These are phyloP conservation scores for Tenrec ecaudatus DNA, from an alignment of 2,113 vertebrate genomes.

Conservation along the genomic window DNA sequence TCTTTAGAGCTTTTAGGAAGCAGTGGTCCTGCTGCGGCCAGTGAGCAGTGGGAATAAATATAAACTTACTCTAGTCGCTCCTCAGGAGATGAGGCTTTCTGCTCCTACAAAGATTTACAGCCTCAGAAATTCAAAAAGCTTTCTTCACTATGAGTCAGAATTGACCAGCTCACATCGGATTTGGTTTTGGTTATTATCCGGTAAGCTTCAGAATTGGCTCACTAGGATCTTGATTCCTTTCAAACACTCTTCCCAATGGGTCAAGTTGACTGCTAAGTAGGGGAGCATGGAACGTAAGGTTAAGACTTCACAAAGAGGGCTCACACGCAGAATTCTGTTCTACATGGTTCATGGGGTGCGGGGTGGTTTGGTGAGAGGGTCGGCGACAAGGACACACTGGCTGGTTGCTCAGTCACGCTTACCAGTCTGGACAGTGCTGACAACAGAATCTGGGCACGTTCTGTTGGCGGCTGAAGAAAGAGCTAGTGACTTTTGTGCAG, in stretches of 20 bases:
- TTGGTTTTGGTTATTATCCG: too few species aligned
- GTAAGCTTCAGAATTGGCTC: neutral
- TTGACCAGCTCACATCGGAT: too few species aligned
- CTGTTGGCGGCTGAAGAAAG: neutral
- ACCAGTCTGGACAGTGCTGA: rapidly evolving
- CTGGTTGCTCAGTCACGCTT: neutral
- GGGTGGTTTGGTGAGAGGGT: neutral
- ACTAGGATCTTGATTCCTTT: neutral
- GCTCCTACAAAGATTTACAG: too few species aligned
- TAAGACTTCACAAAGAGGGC: too few species aligned
- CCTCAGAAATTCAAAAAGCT: too few species aligned
- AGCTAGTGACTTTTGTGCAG: neutral
- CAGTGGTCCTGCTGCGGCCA: neutral
- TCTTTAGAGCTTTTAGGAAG: neutral
- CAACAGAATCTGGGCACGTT: neutral
- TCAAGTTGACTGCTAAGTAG: neutral
- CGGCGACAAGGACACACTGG: neutral
- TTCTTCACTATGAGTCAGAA: too few species aligned
- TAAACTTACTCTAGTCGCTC: neutral
- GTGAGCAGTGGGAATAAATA: neutral
- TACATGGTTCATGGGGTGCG: neutral
- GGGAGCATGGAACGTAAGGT: neutral
- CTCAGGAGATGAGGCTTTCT: too few species aligned
- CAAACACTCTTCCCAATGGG: neutral
- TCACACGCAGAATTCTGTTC: neutral